Evolutionary conservation across 2,888 invertebrate species (phyloP).

Genomic region (Galerucella pusilla): DNA sequence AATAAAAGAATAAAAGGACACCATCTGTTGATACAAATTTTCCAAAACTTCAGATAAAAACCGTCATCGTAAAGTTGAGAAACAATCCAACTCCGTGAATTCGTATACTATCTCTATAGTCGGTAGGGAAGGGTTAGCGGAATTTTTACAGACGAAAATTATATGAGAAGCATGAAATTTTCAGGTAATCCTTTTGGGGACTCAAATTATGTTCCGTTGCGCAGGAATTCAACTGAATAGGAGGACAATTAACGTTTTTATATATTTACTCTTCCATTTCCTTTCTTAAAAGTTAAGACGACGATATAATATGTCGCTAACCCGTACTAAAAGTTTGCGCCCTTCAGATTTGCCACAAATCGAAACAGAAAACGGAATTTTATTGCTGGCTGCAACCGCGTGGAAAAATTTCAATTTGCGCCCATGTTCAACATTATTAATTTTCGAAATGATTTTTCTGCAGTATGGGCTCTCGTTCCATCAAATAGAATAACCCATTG

Average conservation of each 20-base stretch:
- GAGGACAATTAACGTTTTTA: neutral
- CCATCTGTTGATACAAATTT: conserved; percentile 24
- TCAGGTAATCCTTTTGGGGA: neutral
- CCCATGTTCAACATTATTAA: conserved; percentile 54
- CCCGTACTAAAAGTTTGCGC: conserved; percentile 1
- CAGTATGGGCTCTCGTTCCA: conserved; percentile 60
- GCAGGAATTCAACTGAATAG: neutral
- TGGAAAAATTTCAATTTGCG: conserved; percentile 42
- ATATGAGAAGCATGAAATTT: neutral
- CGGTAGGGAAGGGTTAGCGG: conserved; percentile 6
- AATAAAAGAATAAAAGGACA: conserved; percentile 9
- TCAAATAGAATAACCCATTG: conserved; percentile 64
- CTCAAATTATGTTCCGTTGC: neutral
- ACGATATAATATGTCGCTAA: conserved; percentile 14
- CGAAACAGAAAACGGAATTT: conserved; percentile 31
- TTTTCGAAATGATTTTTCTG: conserved; percentile 57
- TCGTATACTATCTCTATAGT: conserved; percentile 16
- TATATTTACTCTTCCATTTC: neutral
- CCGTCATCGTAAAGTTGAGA: conserved; percentile 17
- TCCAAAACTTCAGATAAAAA: conserved; percentile 16
- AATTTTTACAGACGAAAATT: neutral
- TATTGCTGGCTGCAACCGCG: conserved; percentile 30
- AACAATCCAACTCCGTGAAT: conserved; percentile 16
- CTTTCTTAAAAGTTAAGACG: conserved; percentile 14
- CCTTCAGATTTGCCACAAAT: conserved; percentile 9